These are phyloP conservation scores for Calephelis virginiensis DNA, from an alignment of 1,140 invertebrate species.

Conservation along the genomic window DNA sequence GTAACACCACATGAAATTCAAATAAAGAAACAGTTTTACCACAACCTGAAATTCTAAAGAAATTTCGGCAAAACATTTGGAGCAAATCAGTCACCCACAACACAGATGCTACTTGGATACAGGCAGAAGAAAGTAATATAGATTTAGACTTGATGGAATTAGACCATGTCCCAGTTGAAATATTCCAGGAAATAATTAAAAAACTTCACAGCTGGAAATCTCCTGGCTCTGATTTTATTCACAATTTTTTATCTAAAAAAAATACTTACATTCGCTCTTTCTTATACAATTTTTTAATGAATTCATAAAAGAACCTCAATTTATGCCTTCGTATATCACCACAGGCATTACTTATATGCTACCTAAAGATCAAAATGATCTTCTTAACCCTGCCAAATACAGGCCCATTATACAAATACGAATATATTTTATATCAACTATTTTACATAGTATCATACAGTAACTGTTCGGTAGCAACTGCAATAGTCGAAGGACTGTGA, in stretches of 20 bases:
- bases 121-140: too few relatives aligned
- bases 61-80: too few relatives aligned
- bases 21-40: neutral
- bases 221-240: conserved; percentile 24
- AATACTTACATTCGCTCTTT: conserved; percentile 17
- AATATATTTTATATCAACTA: too few relatives aligned
- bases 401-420: conserved; percentile 20
- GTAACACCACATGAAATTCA: neutral
- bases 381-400: neutral
- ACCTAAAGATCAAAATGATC: conserved; percentile 17
- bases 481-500: too few relatives aligned
- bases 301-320: conserved; percentile 18
- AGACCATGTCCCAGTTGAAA: too few relatives aligned
- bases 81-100: too few relatives aligned
- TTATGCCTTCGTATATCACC: conserved; percentile 21
- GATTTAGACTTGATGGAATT: too few relatives aligned
- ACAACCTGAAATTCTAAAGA: neutral
- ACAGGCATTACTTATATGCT: conserved; percentile 30
- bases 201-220: conserved; percentile 26
- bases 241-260: conserved; percentile 31
- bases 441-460: too few relatives aligned
- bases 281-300: conserved; percentile 23
- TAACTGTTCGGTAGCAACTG: too few relatives aligned
- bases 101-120: too few relatives aligned
- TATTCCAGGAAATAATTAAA: neutral